phyloP scores from a whole-genome alignment of 2,888 invertebrate genomes.

The Schrankia costaestrigalis region DNA sequence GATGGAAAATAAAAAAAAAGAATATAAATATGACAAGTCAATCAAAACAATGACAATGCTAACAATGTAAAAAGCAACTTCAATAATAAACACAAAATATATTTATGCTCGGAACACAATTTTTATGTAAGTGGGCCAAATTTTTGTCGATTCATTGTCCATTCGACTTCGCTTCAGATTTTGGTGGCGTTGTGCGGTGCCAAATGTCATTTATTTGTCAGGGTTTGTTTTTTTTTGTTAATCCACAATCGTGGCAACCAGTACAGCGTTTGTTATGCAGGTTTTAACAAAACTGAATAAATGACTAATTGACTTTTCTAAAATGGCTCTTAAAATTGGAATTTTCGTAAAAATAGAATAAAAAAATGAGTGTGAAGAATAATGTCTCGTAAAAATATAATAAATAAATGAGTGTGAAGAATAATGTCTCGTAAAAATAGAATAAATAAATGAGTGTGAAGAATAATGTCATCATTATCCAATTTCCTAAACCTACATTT shows the following conservation, averaged over 20 bases:
- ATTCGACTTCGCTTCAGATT: conserved; percentile 44
- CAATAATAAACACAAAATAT: conserved; percentile 18
- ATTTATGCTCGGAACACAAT: conserved; percentile 28
- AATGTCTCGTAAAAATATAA: no score
- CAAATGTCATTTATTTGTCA: conserved; percentile 47
- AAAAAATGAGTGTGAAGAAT: no score
- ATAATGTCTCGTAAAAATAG: no score
- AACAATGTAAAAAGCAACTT: not conserved
- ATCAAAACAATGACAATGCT: conserved; percentile 5
- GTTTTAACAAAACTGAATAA: conserved; percentile 3
- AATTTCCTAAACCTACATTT: conserved; percentile 17
- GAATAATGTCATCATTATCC: conserved; percentile 18
- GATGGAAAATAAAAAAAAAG: no score
- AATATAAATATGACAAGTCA: conserved; percentile 4
- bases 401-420: no score
- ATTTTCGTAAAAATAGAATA: no score
- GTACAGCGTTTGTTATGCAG: conserved; percentile 18
- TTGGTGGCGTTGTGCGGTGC: conserved; percentile 45
- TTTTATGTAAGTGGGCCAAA: conserved; percentile 61
- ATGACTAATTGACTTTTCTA: no score
- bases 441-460: no score
- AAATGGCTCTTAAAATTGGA: no score
- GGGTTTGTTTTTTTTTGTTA: conserved; percentile 25
- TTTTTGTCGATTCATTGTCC: conserved; percentile 64
- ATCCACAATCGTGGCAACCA: conserved; percentile 24